These are phyloP conservation scores for Lophura nycthemera DNA, from an alignment of 2,113 vertebrate species.

Conservation along the genomic window DNA sequence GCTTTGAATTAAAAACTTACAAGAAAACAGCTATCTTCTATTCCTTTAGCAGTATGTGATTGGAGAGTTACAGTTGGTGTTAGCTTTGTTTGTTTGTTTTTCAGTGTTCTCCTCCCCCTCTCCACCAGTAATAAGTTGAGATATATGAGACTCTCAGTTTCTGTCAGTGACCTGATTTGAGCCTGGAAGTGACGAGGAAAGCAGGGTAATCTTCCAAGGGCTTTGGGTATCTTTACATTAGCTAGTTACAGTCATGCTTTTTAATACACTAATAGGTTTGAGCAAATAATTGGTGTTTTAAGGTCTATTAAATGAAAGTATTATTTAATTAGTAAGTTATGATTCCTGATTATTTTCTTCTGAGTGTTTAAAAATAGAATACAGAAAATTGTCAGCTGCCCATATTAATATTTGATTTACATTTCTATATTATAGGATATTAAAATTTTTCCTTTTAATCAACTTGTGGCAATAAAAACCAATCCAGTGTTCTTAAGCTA, in stretches of 20 bases:
- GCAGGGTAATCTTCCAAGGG: background rate
- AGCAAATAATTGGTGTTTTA: background rate
- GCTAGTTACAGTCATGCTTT: background rate
- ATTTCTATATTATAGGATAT: background rate
- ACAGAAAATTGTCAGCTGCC: background rate
- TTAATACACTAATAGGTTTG: background rate
- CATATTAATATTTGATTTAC: background rate
- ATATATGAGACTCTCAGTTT: background rate
- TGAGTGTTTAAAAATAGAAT: background rate
- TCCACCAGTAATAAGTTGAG: background rate
- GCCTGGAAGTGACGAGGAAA: background rate
- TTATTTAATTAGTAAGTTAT: background rate
- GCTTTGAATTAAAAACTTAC: background rate
- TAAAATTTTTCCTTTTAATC: background rate
- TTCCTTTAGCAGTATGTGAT: background rate
- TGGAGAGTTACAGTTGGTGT: background rate
- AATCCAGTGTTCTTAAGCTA: background rate
- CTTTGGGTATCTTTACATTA: background rate
- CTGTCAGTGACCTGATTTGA: background rate
- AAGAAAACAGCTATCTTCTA: background rate
- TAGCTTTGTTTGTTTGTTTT: background rate
- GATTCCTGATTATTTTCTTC: background rate
- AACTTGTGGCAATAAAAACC: background rate
- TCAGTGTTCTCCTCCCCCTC: too few relatives aligned
- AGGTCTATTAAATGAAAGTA: background rate